Evolutionary conservation across 1,140 invertebrate species (phyloP), one percentile per base, ranked within the genome.

Genomic region (Rhynchophorus ferrugineus): DNA sequence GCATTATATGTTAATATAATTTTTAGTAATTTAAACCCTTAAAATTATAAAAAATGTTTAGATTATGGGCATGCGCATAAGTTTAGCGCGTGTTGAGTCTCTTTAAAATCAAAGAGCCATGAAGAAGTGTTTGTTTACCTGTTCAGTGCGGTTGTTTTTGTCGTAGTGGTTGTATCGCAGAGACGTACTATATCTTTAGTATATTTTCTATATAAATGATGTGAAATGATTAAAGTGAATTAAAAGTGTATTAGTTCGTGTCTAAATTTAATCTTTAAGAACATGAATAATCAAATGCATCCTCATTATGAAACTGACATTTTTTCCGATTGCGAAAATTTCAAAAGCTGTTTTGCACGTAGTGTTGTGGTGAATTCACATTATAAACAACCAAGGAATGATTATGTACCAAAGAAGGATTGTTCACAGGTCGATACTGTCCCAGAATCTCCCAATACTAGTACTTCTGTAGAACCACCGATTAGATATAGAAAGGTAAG

Each of bases 401-500:
- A 2, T 7, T n/a, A 29, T 11, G 38, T 18, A n/a, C 8, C 5
- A 1, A 9, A 41, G 17, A 9, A 19, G 18, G 7, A 41, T 17
- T 17, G 18, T 41, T 8, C 18, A 17, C 9, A 18, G 20, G 8
- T 17, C 20, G 18, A 19, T 6, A 18, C 17, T 7, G n/a, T 17
- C n/a, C 17, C 3, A 17, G 38, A 2, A 18, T n/a, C n/a, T 17
- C 7, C 14, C 20, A n/a, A 8, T 41, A 8, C 20, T 8, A 41
- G 18, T 7, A 11, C 20, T 19, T 17, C 38, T 20, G 16, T 18
- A 19, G 38, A 41, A 41, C 3, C 38, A 7, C 14, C 38, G 8
- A 8, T 41, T 19, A 14, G 38, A 41, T 41, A 41, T 41, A 41
- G 38, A 41, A 41, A 41, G 38, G 38, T 41, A 41, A 41, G 17